Conservation (phyloP, 2,797 vertebrate genomes). For the Paedocypris micromegethes region DNA sequence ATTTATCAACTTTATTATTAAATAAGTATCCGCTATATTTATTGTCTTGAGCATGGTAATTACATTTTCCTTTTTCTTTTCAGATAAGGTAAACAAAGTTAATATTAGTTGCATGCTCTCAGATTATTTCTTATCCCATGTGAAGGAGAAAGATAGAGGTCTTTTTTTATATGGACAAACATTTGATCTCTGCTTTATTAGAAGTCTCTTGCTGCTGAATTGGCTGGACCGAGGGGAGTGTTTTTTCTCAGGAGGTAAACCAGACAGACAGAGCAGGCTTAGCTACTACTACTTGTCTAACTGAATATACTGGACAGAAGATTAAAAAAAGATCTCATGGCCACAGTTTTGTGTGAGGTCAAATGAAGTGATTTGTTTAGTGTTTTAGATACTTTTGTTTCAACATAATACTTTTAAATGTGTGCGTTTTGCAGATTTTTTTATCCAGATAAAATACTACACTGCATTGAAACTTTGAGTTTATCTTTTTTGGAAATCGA, state of each 20-base stretch:
- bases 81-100: neutral
- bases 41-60: too few relatives aligned
- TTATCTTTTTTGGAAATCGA: too few relatives aligned
- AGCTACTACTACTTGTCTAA: constrained; percentile 30
- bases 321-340: constrained; percentile 8
- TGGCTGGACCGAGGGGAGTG: constrained; percentile 37
- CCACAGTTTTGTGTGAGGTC: constrained; percentile 2
- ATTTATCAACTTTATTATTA: too few relatives aligned
- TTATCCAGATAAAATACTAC: too few relatives aligned
- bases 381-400: neutral
- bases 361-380: neutral
- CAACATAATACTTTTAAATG: too few relatives aligned
- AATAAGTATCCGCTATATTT: too few relatives aligned
- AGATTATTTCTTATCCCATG: constrained; percentile 1
- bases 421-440: too few relatives aligned
- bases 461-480: too few relatives aligned
- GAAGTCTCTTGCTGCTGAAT: constrained; percentile 42
- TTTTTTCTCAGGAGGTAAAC: constrained; percentile 39
- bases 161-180: constrained; percentile 32
- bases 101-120: constrained; percentile 10
- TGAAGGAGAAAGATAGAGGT: constrained; percentile 15
- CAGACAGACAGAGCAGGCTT: constrained; percentile 3
- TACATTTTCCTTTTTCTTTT: neutral
- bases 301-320: constrained; percentile 6
- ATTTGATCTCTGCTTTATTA: constrained; percentile 46